phyloP scores from a whole-genome alignment of 2,797 vertebrate species.

The Chromobotia macracanthus region DNA sequence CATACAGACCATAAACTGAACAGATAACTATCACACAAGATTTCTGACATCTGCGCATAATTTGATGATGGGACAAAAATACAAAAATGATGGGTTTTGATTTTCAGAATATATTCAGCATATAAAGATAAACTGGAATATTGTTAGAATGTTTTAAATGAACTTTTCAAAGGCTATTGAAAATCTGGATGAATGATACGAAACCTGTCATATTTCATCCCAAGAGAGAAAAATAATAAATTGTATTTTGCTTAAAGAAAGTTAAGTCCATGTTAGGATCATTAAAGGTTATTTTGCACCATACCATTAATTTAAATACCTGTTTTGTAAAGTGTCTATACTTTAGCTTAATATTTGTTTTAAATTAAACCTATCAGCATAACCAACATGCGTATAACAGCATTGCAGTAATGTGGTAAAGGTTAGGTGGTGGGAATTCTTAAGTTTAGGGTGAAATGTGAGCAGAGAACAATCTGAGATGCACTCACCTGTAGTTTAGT shows the following conservation, averaged over 20 bases:
- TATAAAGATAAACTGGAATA: neutral
- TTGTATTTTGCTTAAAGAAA: neutral
- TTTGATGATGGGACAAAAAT: neutral
- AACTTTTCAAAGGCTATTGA: neutral
- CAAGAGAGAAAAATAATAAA: neutral
- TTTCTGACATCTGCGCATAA: neutral
- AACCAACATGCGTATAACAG: too few relatives aligned
- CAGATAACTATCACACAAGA: neutral
- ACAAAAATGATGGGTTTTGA: neutral
- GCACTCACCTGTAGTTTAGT: neutral
- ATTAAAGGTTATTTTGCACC: too few relatives aligned
- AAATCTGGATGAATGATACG: neutral
- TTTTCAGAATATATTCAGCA: neutral
- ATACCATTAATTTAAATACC: neutral
- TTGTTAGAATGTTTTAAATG: neutral
- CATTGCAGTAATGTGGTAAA: too few relatives aligned
- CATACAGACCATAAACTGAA: neutral
- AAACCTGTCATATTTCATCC: neutral
- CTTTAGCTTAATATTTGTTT: too few relatives aligned
- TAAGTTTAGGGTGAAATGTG: neutral
- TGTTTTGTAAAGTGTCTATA: too few relatives aligned
- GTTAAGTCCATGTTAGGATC: too few relatives aligned
- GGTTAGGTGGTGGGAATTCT: too few relatives aligned
- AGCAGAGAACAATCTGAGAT: neutral
- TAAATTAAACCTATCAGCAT: too few relatives aligned